Base-by-base conservation (phyloP, 2,797 vertebrate species). In the Arvicola amphibius region DNA sequence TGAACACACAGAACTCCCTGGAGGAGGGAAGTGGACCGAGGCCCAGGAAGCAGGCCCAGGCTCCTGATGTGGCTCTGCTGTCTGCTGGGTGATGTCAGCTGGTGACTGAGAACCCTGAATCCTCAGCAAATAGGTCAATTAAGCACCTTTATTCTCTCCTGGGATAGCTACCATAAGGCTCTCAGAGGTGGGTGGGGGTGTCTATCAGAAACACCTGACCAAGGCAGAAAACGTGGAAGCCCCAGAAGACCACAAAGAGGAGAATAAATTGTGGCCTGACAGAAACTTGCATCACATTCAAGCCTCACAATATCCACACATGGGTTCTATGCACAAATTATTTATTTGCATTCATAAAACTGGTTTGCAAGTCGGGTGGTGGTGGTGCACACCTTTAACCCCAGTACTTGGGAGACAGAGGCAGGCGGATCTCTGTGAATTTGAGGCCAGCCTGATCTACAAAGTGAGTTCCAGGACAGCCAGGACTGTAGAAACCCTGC, bases 331-430 rank as follows among this genome's bases (percentile, higher is more conserved):
- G 48, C 61, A 90, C 61, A 86, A 7, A 37, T 77, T 37, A 67
- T 85, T 96, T 97, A 88, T 96, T 94, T 88, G 78, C 17, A 0
- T 92, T 94, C 29, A 29, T 71, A 94, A 76, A 85, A 48, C 69
- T 56, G 71, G 34, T 77, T 91, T 77, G 61, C 65, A 21, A 56
- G 6, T 0, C 19, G 2, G 56, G 56, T 56, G 53, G 53, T 56
- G 53, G 53, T 56, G 7, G 53, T 21, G 53, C 53, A 56, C 53
- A 56, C 53, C 53, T 56, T 56, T 56, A 56, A 56, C 13, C 53
- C 53, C 17, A 56, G 53, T 19, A 56, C 53, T 56, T 56, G 53
- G 17, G 53, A 56, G 53, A 19, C 53, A 56, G 17, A 56, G 53
- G 19, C 53, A 56, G 17, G 53, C 6, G 19, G 53, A 56, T 56